phyloP scores from a whole-genome alignment of 2,888 invertebrate species.

The Lasius platythorax region DNA sequence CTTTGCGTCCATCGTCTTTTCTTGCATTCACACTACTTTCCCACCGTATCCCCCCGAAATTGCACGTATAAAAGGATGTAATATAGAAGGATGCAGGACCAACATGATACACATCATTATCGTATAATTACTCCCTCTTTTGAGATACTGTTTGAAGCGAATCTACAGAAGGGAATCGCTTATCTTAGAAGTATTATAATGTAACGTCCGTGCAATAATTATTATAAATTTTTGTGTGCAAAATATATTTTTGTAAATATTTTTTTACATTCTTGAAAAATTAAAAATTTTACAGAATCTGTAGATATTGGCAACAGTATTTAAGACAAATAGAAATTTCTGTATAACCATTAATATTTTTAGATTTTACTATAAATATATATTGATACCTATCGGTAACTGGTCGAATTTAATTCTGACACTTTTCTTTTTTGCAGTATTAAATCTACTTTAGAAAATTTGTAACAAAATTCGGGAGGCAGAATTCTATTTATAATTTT shows the following conservation, averaged over 20 bases:
- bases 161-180: not conserved
- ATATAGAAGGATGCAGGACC: slow-evolving; percentile 11
- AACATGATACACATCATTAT: slow-evolving; percentile 59
- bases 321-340: not conserved
- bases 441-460: too few species aligned
- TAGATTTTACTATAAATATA: not conserved
- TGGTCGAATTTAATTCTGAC: not conserved
- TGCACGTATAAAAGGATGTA: slow-evolving; percentile 58
- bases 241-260: not conserved
- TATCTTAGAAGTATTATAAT: not conserved
- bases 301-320: not conserved
- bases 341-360: not conserved
- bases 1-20: slow-evolving; percentile 14
- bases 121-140: slow-evolving; percentile 48
- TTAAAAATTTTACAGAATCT: not conserved
- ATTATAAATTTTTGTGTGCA: not conserved
- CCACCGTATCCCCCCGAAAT: slow-evolving; percentile 39
- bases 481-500: too few species aligned
- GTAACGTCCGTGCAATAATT: not conserved
- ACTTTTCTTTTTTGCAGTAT: too few species aligned
- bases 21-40: not conserved
- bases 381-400: not conserved
- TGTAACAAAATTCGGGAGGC: too few species aligned
- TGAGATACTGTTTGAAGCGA: not conserved
- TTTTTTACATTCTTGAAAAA: not conserved